These are phyloP conservation scores for Ceratosolen fusciceps DNA, from an alignment of 1,140 invertebrate species.

Conservation along the genomic window DNA sequence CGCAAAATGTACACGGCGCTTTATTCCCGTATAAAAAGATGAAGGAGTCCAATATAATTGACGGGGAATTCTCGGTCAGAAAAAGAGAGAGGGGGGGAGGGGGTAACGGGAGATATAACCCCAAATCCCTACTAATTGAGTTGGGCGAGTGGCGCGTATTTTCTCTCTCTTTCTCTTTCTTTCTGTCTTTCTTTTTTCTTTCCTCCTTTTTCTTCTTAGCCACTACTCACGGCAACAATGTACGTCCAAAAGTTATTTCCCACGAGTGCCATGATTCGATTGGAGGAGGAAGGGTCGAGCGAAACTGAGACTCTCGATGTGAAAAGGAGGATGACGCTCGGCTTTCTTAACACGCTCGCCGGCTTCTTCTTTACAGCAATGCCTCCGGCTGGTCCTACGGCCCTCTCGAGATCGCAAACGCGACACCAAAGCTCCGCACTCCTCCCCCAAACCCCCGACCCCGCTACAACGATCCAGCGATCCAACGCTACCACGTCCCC, in stretches of 20 bases:
- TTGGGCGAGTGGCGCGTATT: background rate
- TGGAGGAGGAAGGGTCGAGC: slow-evolving; percentile 53
- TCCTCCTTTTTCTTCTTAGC: no score
- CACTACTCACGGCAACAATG: background rate
- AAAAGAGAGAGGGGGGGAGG: no score
- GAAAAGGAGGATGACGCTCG: slow-evolving; percentile 31
- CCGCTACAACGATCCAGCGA: no score
- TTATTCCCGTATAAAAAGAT: background rate
- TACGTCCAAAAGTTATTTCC: slow-evolving; percentile 68
- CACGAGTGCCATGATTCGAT: slow-evolving; percentile 67
- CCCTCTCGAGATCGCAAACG: slow-evolving; percentile 57
- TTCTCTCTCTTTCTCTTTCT: no score
- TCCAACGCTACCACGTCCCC: no score
- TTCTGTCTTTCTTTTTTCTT: no score
- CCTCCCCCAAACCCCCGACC: no score
- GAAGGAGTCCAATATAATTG: background rate
- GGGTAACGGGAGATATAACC: no score
- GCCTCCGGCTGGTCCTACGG: slow-evolving; percentile 52
- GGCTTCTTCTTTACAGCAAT: slow-evolving; percentile 39
- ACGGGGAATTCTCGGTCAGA: background rate
- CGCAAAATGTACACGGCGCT: background rate
- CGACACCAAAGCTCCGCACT: background rate
- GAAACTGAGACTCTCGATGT: slow-evolving; percentile 40
- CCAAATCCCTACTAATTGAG: slow-evolving; percentile 4
- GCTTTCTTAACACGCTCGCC: slow-evolving; percentile 38